Base-by-base conservation (phyloP, 1,140 invertebrate species). In the Cotesia typhae region DNA sequence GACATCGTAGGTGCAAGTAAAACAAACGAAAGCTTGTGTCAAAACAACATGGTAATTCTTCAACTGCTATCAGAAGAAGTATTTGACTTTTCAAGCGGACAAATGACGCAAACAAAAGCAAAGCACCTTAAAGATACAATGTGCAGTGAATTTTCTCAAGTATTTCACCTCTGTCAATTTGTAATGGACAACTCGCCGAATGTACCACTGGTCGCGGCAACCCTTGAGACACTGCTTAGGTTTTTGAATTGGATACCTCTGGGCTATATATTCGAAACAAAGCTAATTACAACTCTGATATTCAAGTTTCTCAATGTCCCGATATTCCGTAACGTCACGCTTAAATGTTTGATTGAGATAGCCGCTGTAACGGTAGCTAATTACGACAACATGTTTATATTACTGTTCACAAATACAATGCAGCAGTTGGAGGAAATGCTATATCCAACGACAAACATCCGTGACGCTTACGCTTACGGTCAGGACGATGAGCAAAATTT, bases 41-140 rank as follows among this genome's bases (percentile, higher is more conserved):
- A 99, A 88, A 99, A 99, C 84, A 99, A 99, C 82, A 99, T 99
- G 97, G 93, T 93, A 14, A 99, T 99, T 80, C 88, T 99, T 68
- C 99, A 99, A 87, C 89, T 99, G 70, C 88, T 99, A 1, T 98
- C 97, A 86, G 98, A 99, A 87, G 98, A 99, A 89, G 95, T 99
- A 1, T 99, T 99, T 90, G 98, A 99, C 83, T 99, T 99, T 87
- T 98, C 96, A 41, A 92, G 92, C 79, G 98, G 98, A 6, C 97
- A 99, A 85, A 93, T 99, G 85, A 99, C 98, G 37, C 98, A 99
- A 87, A 97, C 96, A 28, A 99, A 99, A 90, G 96, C 98, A 0
- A 99, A 99, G 87, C 97, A 99, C 89, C 88, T 99, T 5, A 99
- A 99, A 87, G 97, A 99, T 84, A 97, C 96, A n/a, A 99, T 99